Base-by-base conservation (phyloP, 2,113 vertebrate species). In the Protobothrops mucrosquamatus region DNA sequence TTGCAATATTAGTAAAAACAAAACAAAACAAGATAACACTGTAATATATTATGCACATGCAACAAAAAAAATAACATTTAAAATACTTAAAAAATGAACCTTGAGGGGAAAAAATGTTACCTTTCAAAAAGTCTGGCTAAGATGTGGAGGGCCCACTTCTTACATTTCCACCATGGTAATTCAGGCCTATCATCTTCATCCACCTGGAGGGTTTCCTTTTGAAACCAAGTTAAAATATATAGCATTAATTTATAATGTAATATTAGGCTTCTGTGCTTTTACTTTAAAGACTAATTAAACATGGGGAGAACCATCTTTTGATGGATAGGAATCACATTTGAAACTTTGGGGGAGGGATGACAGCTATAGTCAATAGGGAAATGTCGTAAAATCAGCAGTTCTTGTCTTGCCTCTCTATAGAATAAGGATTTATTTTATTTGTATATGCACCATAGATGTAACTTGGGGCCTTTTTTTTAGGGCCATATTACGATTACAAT, bases 61-160 rank as follows among this genome's bases (percentile, higher is more conserved):
- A 87, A 87, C 52, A 9, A 89, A 69, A 51, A 20, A 91, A 43
- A 4, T 11, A 18, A 34, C 5, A 61, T 59, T 85, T 91, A 39
- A 24, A 88, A 23, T 6, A 92, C 22, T 74, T 48, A 24, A 92
- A 92, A 48, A 20, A 12, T 18, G 3, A 85, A 86, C 5, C 4
- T 64, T 43, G 6, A 22, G 10, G 6, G 7, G 6, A 95, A 85
- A 12, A 90, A 0, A 91, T 92, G 90, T 95, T 98, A 99, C 99
- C 99, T 99, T 97, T 99, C 99, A 97, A 99, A 99, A 94, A 99
- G 98, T 39, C 99, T 98, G 95, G 99, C 99, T 97, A 99, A 98
- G 95, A 99, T 99, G 97, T 99, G 99, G 95, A 99, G 98, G 69
- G 99, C 99, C 99, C 99, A 99, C 95, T 99, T 99, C 97, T 99